Conservation (phyloP, 2,113 vertebrate genomes). For the Synchiropus splendidus region DNA sequence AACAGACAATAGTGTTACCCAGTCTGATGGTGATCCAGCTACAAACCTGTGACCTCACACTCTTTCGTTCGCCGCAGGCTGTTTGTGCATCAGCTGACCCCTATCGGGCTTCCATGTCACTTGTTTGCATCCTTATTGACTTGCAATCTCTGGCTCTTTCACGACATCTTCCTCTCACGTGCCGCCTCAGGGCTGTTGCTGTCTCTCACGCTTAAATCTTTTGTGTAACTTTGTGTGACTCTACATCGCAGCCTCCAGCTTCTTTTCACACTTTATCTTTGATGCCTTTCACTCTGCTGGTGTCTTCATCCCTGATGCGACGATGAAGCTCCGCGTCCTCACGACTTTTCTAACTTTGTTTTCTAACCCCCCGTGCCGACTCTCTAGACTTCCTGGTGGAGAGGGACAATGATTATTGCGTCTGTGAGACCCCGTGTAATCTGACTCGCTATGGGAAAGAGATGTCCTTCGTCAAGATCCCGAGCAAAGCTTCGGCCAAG, state of each 20-base stretch:
- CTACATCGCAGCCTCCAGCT: constrained; percentile 1
- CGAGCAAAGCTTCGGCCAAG: constrained; percentile 96
- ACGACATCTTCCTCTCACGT: constrained; percentile 1
- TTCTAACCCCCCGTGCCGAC: background rate
- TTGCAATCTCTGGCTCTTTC: constrained; percentile 12
- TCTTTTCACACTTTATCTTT: constrained; percentile 4
- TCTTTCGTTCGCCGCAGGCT: constrained; percentile 8
- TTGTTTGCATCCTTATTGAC: constrained; percentile 31
- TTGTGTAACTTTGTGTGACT: constrained; percentile 15
- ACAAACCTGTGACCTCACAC: constrained; percentile 10
- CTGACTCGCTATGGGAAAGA: constrained; percentile 93
- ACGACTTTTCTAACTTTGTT: constrained; percentile 6
- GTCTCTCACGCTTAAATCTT: constrained; percentile 13
- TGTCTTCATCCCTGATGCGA: constrained; percentile 14
- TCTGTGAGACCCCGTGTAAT: constrained; percentile 95
- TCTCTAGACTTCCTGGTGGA: constrained; percentile 90
- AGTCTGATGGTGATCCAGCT: constrained; percentile 15
- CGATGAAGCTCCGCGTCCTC: constrained; percentile 11
- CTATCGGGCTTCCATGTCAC: constrained; percentile 30
- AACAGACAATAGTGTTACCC: constrained; percentile 32
- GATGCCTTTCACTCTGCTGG: constrained; percentile 11
- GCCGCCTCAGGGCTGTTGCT: constrained; percentile 12
- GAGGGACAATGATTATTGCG: constrained; percentile 89
- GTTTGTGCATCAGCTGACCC: constrained; percentile 27
- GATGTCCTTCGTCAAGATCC: constrained; percentile 97